Percentiles rank a stretch among this genome's conserved stretches.
Conservation (phyloP, 2,113 vertebrate species). For the Cygnus buccinator region DNA sequence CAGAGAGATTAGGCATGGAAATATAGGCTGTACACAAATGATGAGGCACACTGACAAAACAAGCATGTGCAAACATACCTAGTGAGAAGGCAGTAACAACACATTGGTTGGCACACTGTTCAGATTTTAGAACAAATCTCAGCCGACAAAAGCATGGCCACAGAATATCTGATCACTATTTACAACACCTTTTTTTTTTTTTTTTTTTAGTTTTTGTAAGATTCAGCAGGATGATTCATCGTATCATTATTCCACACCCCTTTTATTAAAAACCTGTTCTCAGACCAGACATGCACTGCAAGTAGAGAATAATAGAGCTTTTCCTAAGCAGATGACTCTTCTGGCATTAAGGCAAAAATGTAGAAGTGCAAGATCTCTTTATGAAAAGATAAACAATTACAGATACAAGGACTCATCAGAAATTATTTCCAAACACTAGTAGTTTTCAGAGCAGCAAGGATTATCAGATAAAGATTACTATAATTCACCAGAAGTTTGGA, state of each 20-base stretch:
- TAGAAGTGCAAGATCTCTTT: neutral
- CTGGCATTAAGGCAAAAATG: neutral
- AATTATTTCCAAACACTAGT: neutral
- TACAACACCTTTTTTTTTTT: neutral
- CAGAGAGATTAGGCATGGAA: neutral
- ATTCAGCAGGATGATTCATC: neutral
- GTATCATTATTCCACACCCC: neutral
- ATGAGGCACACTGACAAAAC: neutral
- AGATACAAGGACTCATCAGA: neutral
- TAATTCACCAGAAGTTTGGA: slow-evolving; percentile 8
- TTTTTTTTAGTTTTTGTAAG: neutral
- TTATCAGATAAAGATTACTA: slow-evolving; percentile 10
- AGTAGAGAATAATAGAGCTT: neutral
- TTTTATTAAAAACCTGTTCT: neutral
- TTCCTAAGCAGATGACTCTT: neutral
- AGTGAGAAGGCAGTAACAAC: accelerated
- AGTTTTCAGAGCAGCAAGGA: slow-evolving; percentile 24
- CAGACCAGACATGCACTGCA: neutral
- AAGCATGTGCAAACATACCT: neutral
- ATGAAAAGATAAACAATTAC: neutral
- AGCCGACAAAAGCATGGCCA: neutral
- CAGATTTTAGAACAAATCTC: neutral
- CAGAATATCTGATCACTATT: neutral
- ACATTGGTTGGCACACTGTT: accelerated
- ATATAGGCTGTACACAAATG: neutral